Percentiles rank a stretch among this genome's conserved stretches.
phyloP scores from a whole-genome alignment of 2,888 invertebrate species.

The Melieria omissa region DNA sequence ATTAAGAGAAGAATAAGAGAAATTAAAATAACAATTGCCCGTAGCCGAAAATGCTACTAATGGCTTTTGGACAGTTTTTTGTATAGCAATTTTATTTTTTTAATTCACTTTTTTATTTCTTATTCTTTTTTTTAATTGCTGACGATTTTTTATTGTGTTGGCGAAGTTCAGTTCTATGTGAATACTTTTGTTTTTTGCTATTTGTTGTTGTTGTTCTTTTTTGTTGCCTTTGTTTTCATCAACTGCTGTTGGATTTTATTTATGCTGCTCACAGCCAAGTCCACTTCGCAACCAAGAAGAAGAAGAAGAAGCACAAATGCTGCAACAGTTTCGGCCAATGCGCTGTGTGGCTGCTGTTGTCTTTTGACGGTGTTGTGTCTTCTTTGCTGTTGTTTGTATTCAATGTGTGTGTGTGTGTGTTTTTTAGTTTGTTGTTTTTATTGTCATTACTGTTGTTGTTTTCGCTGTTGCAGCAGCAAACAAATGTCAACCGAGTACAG shows the following conservation, averaged over 20 bases:
- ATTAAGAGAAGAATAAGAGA: background rate
- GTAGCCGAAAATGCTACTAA: conserved; percentile 7
- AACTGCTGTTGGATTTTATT: conserved; percentile 27
- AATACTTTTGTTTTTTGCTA: too few species aligned
- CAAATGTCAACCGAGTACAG: conserved; percentile 27
- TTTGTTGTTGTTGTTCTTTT: too few species aligned
- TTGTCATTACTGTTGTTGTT: conserved; percentile 12
- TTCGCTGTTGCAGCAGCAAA: background rate
- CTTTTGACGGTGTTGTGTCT: background rate
- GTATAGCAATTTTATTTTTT: background rate
- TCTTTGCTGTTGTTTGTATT: background rate
- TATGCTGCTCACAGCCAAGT: conserved; percentile 17
- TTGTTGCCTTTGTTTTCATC: background rate
- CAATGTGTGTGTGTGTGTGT: background rate
- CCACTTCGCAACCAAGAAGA: background rate
- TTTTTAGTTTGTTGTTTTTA: conserved; percentile 2
- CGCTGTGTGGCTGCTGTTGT: background rate
- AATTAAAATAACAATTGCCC: conserved; percentile 11
- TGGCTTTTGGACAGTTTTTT: conserved; percentile 12
- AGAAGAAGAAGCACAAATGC: background rate
- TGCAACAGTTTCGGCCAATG: conserved; percentile 1
- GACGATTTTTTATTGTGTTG: too few species aligned
- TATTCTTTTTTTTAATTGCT: too few species aligned
- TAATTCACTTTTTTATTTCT: background rate
- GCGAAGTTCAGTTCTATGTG: too few species aligned